Conservation (phyloP, 1,140 invertebrate genomes). For the Meloidogyne chitwoodi region DNA sequence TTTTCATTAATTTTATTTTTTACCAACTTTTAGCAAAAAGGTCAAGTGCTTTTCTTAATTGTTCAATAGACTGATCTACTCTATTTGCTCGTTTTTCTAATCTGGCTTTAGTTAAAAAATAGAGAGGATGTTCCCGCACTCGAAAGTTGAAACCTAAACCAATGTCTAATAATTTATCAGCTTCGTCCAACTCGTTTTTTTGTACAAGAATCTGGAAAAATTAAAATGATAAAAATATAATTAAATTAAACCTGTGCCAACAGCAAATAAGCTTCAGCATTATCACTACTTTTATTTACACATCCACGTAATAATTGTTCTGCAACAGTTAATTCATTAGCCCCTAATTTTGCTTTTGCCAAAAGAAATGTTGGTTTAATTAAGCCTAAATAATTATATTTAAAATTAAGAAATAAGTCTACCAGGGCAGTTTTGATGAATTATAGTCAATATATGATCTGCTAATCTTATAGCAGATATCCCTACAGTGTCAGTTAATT, state of each 20-base stretch:
- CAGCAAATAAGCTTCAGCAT: constrained; percentile 77
- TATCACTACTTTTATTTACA: constrained; percentile 72
- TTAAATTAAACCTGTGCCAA: constrained; percentile 70
- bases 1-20: too few relatives aligned
- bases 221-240: neutral
- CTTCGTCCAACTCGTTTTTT: constrained; percentile 45
- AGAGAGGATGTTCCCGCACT: constrained; percentile 79
- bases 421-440: constrained; percentile 77
- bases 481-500: constrained; percentile 67
- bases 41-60: constrained; percentile 71
- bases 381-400: too few relatives aligned
- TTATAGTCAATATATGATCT: constrained; percentile 70
- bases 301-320: constrained; percentile 70
- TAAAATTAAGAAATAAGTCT: neutral
- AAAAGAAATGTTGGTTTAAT: constrained; percentile 72
- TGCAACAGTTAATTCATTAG: constrained; percentile 71
- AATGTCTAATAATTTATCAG: constrained; percentile 47
- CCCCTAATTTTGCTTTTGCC: constrained; percentile 75
- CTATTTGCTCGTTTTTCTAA: constrained; percentile 75
- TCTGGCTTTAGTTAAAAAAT: constrained; percentile 78
- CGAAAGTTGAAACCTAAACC: constrained; percentile 67
- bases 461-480: constrained; percentile 64
- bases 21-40: constrained; percentile 52
- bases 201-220: constrained; percentile 36
- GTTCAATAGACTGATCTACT: constrained; percentile 72